Percentiles rank a stretch among this genome's conserved stretches.
phyloP scores from a whole-genome alignment of 2,888 invertebrate species.

The Drosophila rellima region DNA sequence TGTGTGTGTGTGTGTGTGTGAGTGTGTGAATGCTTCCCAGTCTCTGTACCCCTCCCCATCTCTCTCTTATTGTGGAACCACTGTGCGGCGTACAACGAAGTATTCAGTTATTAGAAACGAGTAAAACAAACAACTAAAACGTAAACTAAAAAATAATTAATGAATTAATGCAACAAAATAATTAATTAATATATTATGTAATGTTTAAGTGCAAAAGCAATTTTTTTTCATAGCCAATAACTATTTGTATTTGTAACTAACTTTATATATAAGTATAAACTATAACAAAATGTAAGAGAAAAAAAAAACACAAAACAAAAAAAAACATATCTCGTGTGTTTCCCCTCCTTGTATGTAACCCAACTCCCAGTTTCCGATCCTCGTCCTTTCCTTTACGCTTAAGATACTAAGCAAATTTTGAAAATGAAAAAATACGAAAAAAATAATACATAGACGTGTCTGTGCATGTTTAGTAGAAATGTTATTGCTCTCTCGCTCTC shows the following conservation, averaged over 20 bases:
- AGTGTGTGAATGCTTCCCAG: slow-evolving; percentile 1
- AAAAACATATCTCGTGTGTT: slow-evolving; percentile 52
- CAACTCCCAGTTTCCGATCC: slow-evolving; percentile 7
- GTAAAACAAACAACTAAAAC: slow-evolving; percentile 21
- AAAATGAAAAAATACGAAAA: background rate
- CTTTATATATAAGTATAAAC: slow-evolving; percentile 31
- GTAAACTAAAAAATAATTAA: slow-evolving; percentile 21
- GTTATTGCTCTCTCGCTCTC: slow-evolving; percentile 66
- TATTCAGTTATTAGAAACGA: slow-evolving; percentile 63
- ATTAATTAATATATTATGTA: slow-evolving; percentile 57
- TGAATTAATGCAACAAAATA: slow-evolving; percentile 10
- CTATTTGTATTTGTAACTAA: slow-evolving; percentile 63
- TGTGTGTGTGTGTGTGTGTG: slow-evolving; percentile 7
- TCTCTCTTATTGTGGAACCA: background rate
- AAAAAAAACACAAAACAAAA: slow-evolving; percentile 6
- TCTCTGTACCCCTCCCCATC: background rate
- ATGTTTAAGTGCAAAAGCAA: slow-evolving; percentile 59
- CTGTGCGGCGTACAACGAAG: slow-evolving; percentile 68
- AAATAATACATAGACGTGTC: slow-evolving; percentile 9
- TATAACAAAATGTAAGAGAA: slow-evolving; percentile 4
- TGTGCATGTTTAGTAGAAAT: slow-evolving; percentile 56
- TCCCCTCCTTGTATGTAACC: slow-evolving; percentile 1
- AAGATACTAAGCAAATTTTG: slow-evolving; percentile 28
- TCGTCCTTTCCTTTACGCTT: background rate
- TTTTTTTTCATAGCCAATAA: slow-evolving; percentile 74